Conservation (phyloP, 2,113 vertebrate genomes). For the Myocastor coypus region DNA sequence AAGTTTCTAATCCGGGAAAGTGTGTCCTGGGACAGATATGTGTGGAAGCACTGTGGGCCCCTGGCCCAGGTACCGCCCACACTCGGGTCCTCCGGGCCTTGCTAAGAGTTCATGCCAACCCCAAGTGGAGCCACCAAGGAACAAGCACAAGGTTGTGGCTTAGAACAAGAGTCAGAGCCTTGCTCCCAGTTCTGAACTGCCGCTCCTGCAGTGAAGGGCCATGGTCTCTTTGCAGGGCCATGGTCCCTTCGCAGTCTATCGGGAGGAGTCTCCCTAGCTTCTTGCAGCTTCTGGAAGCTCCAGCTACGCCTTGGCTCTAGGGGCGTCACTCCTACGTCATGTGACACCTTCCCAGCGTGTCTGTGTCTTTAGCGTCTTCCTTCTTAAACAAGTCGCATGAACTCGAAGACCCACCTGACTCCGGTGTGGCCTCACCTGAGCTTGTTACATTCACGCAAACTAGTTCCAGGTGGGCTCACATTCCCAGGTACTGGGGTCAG, state of each 20-base stretch:
- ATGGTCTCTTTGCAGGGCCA: neutral
- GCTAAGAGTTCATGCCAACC: neutral
- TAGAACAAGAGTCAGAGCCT: neutral
- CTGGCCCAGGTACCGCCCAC: neutral
- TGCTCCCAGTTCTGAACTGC: neutral
- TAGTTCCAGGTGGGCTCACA: neutral
- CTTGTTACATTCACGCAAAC: neutral
- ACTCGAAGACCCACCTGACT: neutral
- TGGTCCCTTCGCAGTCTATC: neutral
- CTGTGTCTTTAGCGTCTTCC: neutral
- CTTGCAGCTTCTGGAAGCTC: neutral
- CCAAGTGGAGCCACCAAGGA: neutral
- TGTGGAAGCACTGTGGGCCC: neutral
- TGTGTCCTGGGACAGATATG: neutral
- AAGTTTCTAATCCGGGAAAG: slow-evolving; percentile 11
- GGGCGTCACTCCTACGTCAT: neutral
- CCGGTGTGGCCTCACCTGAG: neutral
- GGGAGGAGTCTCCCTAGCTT: neutral
- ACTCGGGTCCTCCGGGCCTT: neutral
- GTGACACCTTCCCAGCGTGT: neutral
- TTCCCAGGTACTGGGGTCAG: neutral
- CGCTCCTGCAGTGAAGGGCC: neutral
- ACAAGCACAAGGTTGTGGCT: neutral
- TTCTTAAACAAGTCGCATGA: neutral
- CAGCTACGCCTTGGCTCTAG: neutral